Conservation (phyloP, 2,888 invertebrate genomes). For the Drosophila multiciliata region DNA sequence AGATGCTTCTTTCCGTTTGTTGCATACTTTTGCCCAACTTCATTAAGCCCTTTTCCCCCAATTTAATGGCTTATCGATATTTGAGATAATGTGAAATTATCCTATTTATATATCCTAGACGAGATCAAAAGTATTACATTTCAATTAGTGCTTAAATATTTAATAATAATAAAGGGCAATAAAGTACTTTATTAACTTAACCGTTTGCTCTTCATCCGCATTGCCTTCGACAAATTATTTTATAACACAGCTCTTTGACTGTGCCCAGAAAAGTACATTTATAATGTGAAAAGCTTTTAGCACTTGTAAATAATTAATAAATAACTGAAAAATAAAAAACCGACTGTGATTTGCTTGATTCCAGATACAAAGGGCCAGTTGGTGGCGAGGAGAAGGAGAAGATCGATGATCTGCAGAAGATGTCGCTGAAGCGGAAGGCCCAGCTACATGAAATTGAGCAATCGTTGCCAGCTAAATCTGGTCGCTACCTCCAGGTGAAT, state of each 20-base stretch:
- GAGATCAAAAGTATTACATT: background rate
- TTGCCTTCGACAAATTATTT: background rate
- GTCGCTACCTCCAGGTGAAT: conserved; percentile 91
- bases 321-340: background rate
- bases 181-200: background rate
- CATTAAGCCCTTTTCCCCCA: background rate
- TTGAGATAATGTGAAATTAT: background rate
- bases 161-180: background rate
- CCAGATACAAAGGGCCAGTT: conserved; percentile 78
- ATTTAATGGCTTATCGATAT: background rate
- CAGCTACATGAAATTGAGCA: conserved; percentile 97
- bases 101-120: background rate
- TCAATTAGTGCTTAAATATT: background rate
- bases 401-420: conserved; percentile 89
- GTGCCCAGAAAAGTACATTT: background rate
- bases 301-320: background rate
- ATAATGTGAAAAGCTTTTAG: background rate
- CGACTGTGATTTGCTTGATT: conserved; percentile 1
- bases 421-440: conserved; percentile 92
- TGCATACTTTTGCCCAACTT: background rate
- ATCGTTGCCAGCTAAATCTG: conserved; percentile 96
- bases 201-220: background rate
- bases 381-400: conserved; percentile 87
- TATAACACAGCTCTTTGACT: background rate
- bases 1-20: background rate